Conservation (phyloP, 2,888 invertebrate genomes). For the Doris montereyensis region DNA sequence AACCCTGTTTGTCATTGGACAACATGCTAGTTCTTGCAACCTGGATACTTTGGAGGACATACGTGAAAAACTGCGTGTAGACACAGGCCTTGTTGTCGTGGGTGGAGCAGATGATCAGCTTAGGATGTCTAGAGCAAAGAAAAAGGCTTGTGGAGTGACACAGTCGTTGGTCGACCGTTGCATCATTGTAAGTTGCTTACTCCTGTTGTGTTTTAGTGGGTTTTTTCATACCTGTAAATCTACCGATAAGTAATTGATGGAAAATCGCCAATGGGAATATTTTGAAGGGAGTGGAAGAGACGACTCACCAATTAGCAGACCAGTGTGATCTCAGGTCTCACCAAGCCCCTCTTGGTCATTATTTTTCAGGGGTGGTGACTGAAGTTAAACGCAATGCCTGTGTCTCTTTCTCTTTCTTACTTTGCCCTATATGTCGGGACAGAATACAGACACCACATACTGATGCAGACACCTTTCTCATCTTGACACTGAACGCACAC, state of each 20-base stretch:
- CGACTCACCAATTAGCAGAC: background rate
- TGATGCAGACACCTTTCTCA: too few species aligned
- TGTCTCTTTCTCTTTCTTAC: too few species aligned
- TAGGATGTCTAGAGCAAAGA: conserved; percentile 81
- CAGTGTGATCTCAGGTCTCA: too few species aligned
- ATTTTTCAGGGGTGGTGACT: too few species aligned
- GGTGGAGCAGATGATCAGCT: conserved; percentile 86
- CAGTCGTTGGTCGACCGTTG: conserved; percentile 86
- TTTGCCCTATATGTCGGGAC: too few species aligned
- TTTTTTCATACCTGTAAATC: background rate
- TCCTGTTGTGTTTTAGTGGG: background rate
- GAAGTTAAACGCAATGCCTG: too few species aligned
- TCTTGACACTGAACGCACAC: too few species aligned
- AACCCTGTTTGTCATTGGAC: conserved; percentile 85
- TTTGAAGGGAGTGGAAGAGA: background rate
- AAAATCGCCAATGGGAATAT: background rate
- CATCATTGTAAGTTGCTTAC: conserved; percentile 77
- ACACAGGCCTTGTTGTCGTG: conserved; percentile 84
- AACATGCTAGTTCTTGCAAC: conserved; percentile 78
- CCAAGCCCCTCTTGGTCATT: too few species aligned
- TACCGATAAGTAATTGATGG: background rate
- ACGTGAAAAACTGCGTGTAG: conserved; percentile 83
- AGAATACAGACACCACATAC: too few species aligned
- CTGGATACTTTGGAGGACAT: conserved; percentile 85
- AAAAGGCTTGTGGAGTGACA: conserved; percentile 83